A percentile compares a stretch with the other conserved stretches of the same genome.
phyloP scores from a whole-genome alignment of 2,113 vertebrate species.

The Muntiacus muntjak region DNA sequence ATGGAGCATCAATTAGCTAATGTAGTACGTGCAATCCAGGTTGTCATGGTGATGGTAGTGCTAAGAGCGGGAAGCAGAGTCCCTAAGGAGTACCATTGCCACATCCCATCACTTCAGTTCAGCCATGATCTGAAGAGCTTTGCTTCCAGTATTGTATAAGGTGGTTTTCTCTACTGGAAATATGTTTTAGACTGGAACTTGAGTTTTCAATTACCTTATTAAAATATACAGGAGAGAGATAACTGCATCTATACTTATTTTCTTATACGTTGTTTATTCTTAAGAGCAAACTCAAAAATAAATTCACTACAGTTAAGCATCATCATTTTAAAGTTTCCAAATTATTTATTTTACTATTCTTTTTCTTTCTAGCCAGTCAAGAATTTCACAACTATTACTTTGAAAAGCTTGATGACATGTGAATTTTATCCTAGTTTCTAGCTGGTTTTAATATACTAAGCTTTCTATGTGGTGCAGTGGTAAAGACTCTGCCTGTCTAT shows the following conservation, averaged over 20 bases:
- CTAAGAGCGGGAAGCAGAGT: not conserved
- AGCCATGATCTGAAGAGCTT: not conserved
- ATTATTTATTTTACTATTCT: not conserved
- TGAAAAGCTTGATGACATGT: not conserved
- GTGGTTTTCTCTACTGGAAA: not conserved
- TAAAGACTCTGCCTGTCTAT: not conserved
- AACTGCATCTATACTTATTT: not conserved
- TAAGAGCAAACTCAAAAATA: not conserved
- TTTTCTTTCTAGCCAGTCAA: not conserved
- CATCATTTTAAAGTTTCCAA: not conserved
- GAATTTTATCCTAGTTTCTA: not conserved
- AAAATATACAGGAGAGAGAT: not conserved
- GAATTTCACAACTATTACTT: not conserved
- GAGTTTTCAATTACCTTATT: not conserved
- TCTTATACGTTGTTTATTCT: not conserved
- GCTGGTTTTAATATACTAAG: not conserved
- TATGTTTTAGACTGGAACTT: not conserved
- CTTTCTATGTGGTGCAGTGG: not conserved
- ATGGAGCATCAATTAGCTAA: conserved; percentile 34
- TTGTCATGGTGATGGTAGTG: conserved; percentile 50
- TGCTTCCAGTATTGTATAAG: not conserved
- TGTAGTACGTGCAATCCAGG: not conserved
- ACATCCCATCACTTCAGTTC: not conserved
- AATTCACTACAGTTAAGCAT: not conserved
- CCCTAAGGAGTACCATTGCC: not conserved